Evolutionary conservation across 2,797 vertebrate species (phyloP).

Genomic region (Alectoris magna): DNA sequence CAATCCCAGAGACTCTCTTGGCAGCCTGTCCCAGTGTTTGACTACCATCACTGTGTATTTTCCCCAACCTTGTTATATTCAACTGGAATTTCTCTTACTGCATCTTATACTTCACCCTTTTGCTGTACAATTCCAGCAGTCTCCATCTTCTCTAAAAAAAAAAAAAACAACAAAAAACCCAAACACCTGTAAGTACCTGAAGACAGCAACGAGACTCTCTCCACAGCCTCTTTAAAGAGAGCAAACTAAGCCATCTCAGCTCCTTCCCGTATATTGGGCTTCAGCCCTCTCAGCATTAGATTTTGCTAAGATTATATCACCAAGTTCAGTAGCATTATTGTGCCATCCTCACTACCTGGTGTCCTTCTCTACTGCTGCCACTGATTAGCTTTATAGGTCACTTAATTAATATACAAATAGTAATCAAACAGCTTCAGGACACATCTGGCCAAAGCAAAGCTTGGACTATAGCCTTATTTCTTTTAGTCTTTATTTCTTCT

Average conservation of each 20-base stretch:
- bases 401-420: not conserved
- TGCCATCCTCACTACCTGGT: not conserved
- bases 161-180: too few species aligned
- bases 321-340: not conserved
- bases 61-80: rapidly evolving
- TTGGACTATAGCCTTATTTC: not conserved
- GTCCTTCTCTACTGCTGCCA: not conserved
- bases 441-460: not conserved
- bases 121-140: rapidly evolving
- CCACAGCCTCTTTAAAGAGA: not conserved
- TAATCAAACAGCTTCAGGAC: not conserved
- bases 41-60: not conserved
- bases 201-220: not conserved
- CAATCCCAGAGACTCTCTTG: not conserved
- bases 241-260: not conserved
- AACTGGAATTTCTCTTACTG: not conserved
- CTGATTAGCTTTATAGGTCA: not conserved
- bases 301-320: not conserved
- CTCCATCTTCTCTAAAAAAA: not conserved
- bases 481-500: not conserved
- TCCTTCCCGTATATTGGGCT: not conserved
- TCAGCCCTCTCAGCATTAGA: not conserved
- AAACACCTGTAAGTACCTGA: not conserved
- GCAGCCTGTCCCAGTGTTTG: not conserved
- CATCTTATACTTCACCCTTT: not conserved